Percentiles rank a stretch among this genome's conserved stretches.
Conservation (phyloP, 2,888 invertebrate species). For the Cryptocheilus praepositus region DNA sequence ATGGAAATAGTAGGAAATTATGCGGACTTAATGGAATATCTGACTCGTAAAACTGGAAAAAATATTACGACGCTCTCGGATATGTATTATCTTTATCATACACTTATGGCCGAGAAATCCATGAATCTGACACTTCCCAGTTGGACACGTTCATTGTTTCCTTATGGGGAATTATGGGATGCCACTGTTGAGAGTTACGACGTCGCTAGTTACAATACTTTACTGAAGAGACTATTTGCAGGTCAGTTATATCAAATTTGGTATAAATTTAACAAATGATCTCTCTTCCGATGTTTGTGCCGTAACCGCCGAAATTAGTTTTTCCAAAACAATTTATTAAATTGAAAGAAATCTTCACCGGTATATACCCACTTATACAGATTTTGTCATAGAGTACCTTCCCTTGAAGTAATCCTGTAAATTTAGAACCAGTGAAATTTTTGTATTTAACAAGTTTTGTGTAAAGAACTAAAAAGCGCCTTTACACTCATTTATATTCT, state of each 20-base stretch:
- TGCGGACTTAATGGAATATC: conserved; percentile 41
- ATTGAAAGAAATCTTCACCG: too few species aligned
- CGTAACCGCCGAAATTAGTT: too few species aligned
- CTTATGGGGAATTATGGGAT: conserved; percentile 76
- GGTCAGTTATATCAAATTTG: conserved; percentile 74
- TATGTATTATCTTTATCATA: conserved; percentile 52
- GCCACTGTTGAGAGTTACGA: conserved; percentile 76
- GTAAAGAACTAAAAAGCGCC: too few species aligned
- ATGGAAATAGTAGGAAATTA: conserved; percentile 35
- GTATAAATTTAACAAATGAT: too few species aligned
- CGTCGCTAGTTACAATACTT: conserved; percentile 76
- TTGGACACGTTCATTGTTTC: conserved; percentile 76
- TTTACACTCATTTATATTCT: too few species aligned
- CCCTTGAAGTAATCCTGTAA: too few species aligned
- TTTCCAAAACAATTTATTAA: too few species aligned
- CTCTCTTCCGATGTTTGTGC: neutral
- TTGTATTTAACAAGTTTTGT: too few species aligned
- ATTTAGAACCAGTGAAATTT: too few species aligned
- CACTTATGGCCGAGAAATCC: conserved; percentile 73
- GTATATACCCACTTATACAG: too few species aligned
- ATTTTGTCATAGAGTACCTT: too few species aligned
- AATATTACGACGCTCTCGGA: conserved; percentile 37
- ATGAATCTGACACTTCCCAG: conserved; percentile 77
- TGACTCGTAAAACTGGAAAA: conserved; percentile 47
- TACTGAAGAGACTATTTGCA: conserved; percentile 76